Base-by-base conservation (phyloP, 2,113 vertebrate species). In the Burhinus oedicnemus region DNA sequence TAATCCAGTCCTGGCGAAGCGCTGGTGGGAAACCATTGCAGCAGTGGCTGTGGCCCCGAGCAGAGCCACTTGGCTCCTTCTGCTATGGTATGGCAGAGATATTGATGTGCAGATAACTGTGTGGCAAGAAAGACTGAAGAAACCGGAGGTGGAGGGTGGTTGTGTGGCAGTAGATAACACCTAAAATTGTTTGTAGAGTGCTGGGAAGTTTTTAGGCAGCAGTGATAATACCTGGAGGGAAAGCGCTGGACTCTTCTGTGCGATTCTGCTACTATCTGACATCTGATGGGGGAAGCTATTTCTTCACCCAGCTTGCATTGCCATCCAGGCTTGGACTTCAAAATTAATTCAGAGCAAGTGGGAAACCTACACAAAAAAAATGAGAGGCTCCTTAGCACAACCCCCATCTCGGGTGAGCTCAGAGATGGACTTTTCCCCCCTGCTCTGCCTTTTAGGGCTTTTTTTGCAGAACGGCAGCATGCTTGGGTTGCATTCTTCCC, bases 1-100 rank as follows among this genome's bases (percentile, higher is more conserved):
- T 38, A 38, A 44, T 27, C 42, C 22, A 10, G 45, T 40, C 11
- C 34, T 0, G 0, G 23, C 1, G 1, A 38, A 4, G 1, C 1
- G 1, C 55, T 71, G 45, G 12, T 68, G 57, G 36, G 61, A 66
- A 83, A 11, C 20, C 21, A 14, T 27, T 1, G 1, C 40, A 29
- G 30, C 45, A 61, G 71, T 77, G 44, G n/a, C 32, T 36, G 18
- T 1, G 14, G 60, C 44, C 49, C 11, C 30, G 44, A 79, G 55
- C 51, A 51, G n/a, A 58, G 25, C 19, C 32, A 7, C n/a, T 38
- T 61, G 70, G 20, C 9, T 66, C 3, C 30, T 78, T 22, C 62
- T 71, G 21, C 4, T 49, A 3, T 5, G 3, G 70, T 8, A 8
- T 25, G 9, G 21, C 5, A 26, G 55, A 65, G 51, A 15, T 76